Percentiles rank a stretch among this genome's conserved stretches.
Conservation (phyloP, 2,888 invertebrate species). For the Autographa pulchrina region DNA sequence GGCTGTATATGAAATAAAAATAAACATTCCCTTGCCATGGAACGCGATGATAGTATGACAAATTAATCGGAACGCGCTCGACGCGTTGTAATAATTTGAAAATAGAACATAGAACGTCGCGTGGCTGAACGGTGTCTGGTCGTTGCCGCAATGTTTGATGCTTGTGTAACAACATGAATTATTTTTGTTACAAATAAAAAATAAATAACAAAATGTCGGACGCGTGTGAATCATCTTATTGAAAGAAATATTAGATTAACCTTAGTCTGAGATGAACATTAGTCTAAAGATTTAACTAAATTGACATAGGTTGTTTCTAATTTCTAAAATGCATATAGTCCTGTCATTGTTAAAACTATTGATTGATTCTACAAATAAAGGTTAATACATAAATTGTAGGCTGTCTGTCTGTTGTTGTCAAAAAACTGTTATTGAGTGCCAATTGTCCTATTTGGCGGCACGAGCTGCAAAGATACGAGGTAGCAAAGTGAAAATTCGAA, state of each 20-base stretch:
- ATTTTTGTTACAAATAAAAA: background rate
- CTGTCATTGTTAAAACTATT: too few relatives aligned
- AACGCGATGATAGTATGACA: conserved; percentile 78
- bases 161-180: conserved; percentile 26
- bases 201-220: background rate
- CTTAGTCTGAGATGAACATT: too few relatives aligned
- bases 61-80: conserved; percentile 76
- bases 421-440: too few relatives aligned
- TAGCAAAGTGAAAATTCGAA: too few relatives aligned
- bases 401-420: too few relatives aligned
- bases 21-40: conserved; percentile 69
- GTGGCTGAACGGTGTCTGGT: conserved; percentile 58
- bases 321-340: too few relatives aligned
- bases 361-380: too few relatives aligned
- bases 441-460: too few relatives aligned
- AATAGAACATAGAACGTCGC: conserved; percentile 79
- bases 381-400: too few relatives aligned
- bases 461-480: too few relatives aligned
- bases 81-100: conserved; percentile 75
- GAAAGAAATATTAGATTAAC: background rate
- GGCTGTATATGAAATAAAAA: conserved; percentile 71
- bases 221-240: background rate
- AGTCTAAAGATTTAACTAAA: too few relatives aligned
- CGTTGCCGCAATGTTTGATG: conserved; percentile 41
- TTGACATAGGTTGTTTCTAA: too few relatives aligned